phyloP scores from a whole-genome alignment of 2,113 vertebrate species.

The Spermophilus dauricus region DNA sequence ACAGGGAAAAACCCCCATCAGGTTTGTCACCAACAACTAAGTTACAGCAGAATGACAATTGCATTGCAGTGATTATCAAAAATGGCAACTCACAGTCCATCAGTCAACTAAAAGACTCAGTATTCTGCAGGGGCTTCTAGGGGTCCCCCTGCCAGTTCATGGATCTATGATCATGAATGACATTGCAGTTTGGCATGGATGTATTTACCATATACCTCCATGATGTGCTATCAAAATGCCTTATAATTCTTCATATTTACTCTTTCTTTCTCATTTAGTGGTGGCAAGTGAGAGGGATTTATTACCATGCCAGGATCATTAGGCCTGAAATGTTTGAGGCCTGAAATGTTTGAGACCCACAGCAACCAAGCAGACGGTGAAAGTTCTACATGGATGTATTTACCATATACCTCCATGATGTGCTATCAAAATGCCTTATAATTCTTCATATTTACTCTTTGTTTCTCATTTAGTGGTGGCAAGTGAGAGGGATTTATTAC shows the following conservation, averaged over 20 bases:
- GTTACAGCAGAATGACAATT: conserved; percentile 41
- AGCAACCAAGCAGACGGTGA: conserved; percentile 15
- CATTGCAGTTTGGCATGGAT: background rate
- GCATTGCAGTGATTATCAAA: background rate
- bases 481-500: conserved; percentile 67
- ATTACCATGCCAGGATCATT: conserved; percentile 34
- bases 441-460: conserved; percentile 38
- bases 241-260: conserved; percentile 17
- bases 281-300: conserved; percentile 58
- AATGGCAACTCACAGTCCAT: conserved; percentile 52
- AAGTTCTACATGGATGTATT: background rate
- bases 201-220: conserved; percentile 42
- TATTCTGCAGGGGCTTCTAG: background rate
- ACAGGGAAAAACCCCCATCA: background rate
- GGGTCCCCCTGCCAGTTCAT: background rate
- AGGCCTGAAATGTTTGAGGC: too few relatives aligned
- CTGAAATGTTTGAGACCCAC: conserved; percentile 37
- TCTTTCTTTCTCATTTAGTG: conserved; percentile 48
- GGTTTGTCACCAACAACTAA: background rate
- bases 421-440: conserved; percentile 44
- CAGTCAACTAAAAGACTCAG: background rate
- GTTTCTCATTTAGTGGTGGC: conserved; percentile 31
- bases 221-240: conserved; percentile 53
- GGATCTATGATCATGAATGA: background rate
- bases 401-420: conserved; percentile 49